These are phyloP conservation scores for Brachionus calyciflorus DNA, from an alignment of 1,140 invertebrate genomes.

Conservation along the genomic window DNA sequence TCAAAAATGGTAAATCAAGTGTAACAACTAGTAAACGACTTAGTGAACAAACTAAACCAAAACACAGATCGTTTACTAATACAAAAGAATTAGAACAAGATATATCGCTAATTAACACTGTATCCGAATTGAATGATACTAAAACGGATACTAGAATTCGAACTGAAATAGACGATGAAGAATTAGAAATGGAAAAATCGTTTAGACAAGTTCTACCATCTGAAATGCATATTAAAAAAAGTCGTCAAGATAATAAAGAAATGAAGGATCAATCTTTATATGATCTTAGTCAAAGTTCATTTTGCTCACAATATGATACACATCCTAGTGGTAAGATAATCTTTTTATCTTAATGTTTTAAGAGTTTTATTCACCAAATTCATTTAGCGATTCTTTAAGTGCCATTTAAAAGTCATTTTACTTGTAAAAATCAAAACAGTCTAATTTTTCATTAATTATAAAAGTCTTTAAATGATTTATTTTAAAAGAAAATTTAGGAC, in stretches of 20 bases:
- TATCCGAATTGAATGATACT: constrained; percentile 11
- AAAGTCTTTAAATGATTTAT: no score
- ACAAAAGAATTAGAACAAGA: neutral
- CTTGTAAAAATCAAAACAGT: no score
- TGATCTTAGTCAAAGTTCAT: constrained; percentile 31
- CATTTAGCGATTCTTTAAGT: no score
- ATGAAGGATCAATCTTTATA: neutral
- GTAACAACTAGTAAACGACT: neutral
- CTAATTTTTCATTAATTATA: no score
- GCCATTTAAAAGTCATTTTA: no score
- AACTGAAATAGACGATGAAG: constrained; percentile 51
- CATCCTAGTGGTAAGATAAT: constrained; percentile 12
- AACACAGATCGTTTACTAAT: neutral
- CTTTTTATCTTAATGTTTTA: no score
- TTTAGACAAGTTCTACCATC: constrained; percentile 56
- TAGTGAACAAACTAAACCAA: neutral
- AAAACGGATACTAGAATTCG: neutral
- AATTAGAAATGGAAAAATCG: constrained; percentile 52
- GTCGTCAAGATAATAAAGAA: constrained; percentile 50
- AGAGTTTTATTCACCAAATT: no score
- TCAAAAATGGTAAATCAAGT: constrained; percentile 1
- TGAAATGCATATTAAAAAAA: constrained; percentile 55
- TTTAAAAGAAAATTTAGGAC: no score
- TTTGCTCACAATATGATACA: constrained; percentile 2
- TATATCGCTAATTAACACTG: constrained; percentile 16